These are phyloP conservation scores for Polyploca ridens DNA, from an alignment of 2,888 invertebrate genomes.

Conservation along the genomic window DNA sequence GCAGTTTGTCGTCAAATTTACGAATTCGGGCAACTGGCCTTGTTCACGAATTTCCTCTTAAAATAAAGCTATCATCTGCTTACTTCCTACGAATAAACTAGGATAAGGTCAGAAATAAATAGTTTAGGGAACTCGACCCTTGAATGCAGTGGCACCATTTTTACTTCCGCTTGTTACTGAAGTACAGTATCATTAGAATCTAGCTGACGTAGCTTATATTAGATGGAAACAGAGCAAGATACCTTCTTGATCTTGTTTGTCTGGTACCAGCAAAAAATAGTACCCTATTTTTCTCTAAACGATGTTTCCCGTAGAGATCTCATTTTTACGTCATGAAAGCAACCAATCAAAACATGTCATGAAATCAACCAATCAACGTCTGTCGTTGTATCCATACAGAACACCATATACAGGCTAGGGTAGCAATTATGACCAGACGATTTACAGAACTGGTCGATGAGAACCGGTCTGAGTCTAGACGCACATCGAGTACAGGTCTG, in stretches of 20 bases:
- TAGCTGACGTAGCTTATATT: neutral
- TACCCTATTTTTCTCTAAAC: too few species aligned
- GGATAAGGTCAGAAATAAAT: neutral
- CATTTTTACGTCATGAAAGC: neutral
- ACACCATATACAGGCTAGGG: neutral
- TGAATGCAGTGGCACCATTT: neutral
- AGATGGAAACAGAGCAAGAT: neutral
- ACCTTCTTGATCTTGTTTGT: too few species aligned
- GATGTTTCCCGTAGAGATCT: too few species aligned
- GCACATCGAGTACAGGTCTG: neutral
- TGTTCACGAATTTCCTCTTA: neutral
- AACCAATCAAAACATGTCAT: too few species aligned
- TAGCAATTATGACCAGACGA: constrained; percentile 2
- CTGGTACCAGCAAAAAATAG: too few species aligned
- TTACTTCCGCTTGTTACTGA: neutral
- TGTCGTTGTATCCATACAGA: neutral
- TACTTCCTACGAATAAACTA: neutral
- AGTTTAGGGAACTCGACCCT: neutral
- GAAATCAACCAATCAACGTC: neutral
- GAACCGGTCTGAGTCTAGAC: neutral
- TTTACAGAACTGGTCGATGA: neutral
- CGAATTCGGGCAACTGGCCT: neutral
- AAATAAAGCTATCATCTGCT: neutral
- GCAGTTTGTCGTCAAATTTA: neutral
- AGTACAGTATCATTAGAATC: too few species aligned